Evolutionary conservation across 1,140 invertebrate species (phyloP).

Genomic region (Sinonovacula constricta): DNA sequence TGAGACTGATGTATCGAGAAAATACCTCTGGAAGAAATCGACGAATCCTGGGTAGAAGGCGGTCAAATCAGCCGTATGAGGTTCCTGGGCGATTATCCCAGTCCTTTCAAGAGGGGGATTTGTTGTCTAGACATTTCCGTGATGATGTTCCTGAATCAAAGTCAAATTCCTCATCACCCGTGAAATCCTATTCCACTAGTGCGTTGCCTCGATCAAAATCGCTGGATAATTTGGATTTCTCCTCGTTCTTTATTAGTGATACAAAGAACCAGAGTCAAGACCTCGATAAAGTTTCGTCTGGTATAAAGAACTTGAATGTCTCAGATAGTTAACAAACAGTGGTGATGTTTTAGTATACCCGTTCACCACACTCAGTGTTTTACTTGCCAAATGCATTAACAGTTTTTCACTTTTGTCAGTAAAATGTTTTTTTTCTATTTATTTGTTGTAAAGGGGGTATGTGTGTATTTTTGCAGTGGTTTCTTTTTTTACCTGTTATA

Average conservation of each 20-base stretch:
- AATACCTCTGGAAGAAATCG: conserved; percentile 33
- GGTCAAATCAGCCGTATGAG: conserved; percentile 70
- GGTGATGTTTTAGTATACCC: too few relatives aligned
- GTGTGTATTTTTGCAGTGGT: too few relatives aligned
- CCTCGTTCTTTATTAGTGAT: conserved; percentile 27
- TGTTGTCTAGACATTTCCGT: conserved; percentile 26
- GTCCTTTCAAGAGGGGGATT: conserved; percentile 59
- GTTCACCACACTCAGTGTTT: too few relatives aligned
- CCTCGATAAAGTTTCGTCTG: conserved; percentile 68
- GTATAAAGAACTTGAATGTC: conserved; percentile 68
- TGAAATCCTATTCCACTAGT: conserved; percentile 54
- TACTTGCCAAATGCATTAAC: too few relatives aligned
- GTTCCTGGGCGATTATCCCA: conserved; percentile 70
- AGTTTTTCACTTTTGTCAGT: too few relatives aligned
- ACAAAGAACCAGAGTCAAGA: conserved; percentile 57
- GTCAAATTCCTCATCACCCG: conserved; percentile 67
- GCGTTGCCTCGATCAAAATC: conserved; percentile 67
- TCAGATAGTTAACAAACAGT: conserved; percentile 44
- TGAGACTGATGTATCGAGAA: conserved; percentile 52
- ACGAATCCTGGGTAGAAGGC: conserved; percentile 40
- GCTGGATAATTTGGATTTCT: conserved; percentile 70
- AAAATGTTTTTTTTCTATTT: too few relatives aligned
- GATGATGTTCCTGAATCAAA: conserved; percentile 56
- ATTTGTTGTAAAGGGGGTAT: too few relatives aligned
- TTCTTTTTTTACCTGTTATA: too few relatives aligned